Evolutionary conservation across 2,888 invertebrate genomes (phyloP).

Genomic region (Desoria tigrina): DNA sequence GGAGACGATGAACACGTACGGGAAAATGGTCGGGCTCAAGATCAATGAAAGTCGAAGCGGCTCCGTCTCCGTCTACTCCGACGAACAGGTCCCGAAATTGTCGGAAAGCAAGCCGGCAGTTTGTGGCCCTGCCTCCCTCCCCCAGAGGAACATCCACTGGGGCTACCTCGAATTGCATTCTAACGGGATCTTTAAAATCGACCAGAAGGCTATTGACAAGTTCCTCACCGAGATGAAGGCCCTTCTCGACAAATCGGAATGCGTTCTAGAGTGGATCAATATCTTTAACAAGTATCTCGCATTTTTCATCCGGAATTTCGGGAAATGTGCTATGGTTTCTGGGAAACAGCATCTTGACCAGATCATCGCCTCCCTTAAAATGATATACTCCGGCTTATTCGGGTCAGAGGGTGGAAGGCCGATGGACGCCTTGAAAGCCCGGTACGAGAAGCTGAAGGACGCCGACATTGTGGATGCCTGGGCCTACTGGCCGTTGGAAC

Average conservation of each 20-base stretch:
- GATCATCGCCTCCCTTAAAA: conserved; percentile 29
- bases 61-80: conserved; percentile 23
- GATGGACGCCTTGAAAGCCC: conserved; percentile 31
- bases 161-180: conserved; percentile 41
- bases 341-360: conserved; percentile 41
- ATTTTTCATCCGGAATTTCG: conserved; percentile 47
- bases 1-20: conserved; percentile 30
- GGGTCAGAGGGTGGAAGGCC: conserved; percentile 23
- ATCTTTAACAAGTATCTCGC: conserved; percentile 41
- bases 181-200: conserved; percentile 40
- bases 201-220: conserved; percentile 17
- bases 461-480: conserved; percentile 41
- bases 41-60: conserved; percentile 39
- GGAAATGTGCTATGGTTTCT: conserved; percentile 30
- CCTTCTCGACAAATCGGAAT: conserved; percentile 25
- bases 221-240: conserved; percentile 37
- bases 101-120: not conserved
- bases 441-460: conserved; percentile 18
- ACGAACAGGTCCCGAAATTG: conserved; percentile 1
- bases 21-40: conserved; percentile 30
- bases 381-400: conserved; percentile 31
- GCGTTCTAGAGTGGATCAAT: conserved; percentile 42
- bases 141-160: conserved; percentile 38
- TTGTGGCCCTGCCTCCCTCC: conserved; percentile 30
- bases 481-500: conserved; percentile 43